Base-by-base conservation (phyloP, 2,113 vertebrate genomes). In the Nannobrachium achirus region DNA sequence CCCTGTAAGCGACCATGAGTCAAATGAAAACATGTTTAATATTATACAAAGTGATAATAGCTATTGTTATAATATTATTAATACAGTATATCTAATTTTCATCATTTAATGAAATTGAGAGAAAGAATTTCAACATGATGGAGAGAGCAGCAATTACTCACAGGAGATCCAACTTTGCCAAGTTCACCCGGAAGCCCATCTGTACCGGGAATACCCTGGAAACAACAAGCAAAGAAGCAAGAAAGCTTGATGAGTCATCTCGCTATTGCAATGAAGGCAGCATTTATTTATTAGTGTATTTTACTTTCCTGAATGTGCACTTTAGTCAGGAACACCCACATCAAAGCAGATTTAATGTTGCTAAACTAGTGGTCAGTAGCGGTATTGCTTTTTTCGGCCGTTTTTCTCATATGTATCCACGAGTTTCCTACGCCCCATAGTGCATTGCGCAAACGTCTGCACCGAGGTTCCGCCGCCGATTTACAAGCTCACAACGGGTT, bases 181-280 rank as follows among this genome's bases (percentile, higher is more conserved):
- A 99, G 86, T 89, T 98, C 97, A 76, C 97, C 97, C 0, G 95
- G 95, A 14, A 99, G 93, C 55, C 97, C 97, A 63, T 94, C 90
- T 65, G 93, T 90, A 55, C 97, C 97, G 68, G 95, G 91, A 72
- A 94, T 90, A 56, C 97, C 97, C 97, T 99, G 48, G 74, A 6
- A 48, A 48, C 25, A 56, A 44, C 69, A 50, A 82, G 1, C 4
- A 58, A 57, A 66, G 33, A 18, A 42, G 19, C 9, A 33, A n/a
- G n/a, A n/a, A n/a, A n/a, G 25, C 6, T 33, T 33, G 10, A 48
- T 19, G 20, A 48, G 15, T 16, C 16, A 10, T 8, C 49, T 33
- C 25, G 25, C 25, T 33, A 5, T 33, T 33, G 25, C 6, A 33
- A 33, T 33, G 25, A n/a, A 16, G 40, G 15, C 13, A 48, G 1